Evolutionary conservation across 2,797 vertebrate species (phyloP).

Genomic region (Fratercula arctica): DNA sequence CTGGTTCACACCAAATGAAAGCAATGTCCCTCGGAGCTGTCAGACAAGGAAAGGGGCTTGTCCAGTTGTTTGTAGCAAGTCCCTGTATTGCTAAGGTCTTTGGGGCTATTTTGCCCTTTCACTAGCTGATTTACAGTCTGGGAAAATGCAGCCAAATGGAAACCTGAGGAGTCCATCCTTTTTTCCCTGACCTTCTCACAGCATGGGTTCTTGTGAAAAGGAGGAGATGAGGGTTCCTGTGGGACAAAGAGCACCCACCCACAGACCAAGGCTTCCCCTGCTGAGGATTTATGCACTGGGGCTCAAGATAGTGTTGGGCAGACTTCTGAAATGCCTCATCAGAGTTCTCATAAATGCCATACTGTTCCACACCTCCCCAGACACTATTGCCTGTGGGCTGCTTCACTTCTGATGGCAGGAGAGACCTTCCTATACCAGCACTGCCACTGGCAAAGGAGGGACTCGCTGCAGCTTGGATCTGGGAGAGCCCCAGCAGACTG

Average conservation of each 20-base stretch:
- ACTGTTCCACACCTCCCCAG: not conserved
- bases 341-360: not conserved
- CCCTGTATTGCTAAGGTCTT: not conserved
- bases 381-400: not conserved
- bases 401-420: not conserved
- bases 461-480: too few relatives aligned
- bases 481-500: not conserved
- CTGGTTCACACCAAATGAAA: not conserved
- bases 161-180: not conserved
- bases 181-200: not conserved
- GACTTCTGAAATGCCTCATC: not conserved
- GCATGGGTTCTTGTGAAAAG: not conserved
- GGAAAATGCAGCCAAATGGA: slow-evolving; percentile 8
- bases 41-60: not conserved
- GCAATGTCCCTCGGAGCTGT: not conserved
- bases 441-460: not conserved
- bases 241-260: not conserved
- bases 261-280: not conserved
- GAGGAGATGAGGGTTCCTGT: not conserved
- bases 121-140: not conserved
- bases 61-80: not conserved
- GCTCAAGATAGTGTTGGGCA: too few relatives aligned
- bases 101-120: not conserved
- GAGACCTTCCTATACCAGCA: not conserved
- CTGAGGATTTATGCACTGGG: not conserved